Base-by-base conservation (phyloP, 2,888 invertebrate species). In the Rhamphomyia laevipes region DNA sequence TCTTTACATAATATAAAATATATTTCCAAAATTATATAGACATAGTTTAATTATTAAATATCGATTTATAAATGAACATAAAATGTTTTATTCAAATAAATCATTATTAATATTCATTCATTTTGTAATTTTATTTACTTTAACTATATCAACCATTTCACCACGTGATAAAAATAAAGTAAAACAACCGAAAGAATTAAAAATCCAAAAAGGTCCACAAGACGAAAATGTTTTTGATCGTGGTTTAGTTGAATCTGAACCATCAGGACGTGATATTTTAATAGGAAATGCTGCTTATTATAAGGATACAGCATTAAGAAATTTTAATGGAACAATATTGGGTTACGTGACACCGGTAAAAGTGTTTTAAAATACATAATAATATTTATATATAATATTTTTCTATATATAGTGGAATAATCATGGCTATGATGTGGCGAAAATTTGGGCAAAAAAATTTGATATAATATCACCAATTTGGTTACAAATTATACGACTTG, bases 381-480 rank as follows among this genome's bases (percentile, higher is more conserved):
- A 41, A 23, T 16, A 30, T 6, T 11, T 17, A 33, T 13, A 43
- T 30, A 31, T 45, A 21, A 2, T 4, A 41, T 40, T 54, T 46
- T 54, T 58, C 18, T 41, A 57, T 76, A 74, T 54, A n/a, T 65
- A 95, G 93, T 96, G 96, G 96, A 95, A 96, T 64, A 83, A 77
- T 55, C 89, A 87, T 71, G 96, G 96, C 0, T 92, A 94, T 70
- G 88, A 93, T 68, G 78, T 94, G 45, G 90, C 94, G 0, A 93
- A 93, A 71, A 79, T 76, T 48, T 94, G 94, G 75, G 85, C 81
- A 11, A 78, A 82, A 41, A 96, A 96, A 69, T 89, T 96, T 59
- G 83, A 87, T 46, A 85, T 86, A 61, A 80, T 96, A 21, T 90
- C 94, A 1, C 96, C 96, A 0, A 95, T 95, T 0, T 97, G 96